Conservation (phyloP, 1,140 invertebrate genomes). For the Drosophila chauvacae region DNA sequence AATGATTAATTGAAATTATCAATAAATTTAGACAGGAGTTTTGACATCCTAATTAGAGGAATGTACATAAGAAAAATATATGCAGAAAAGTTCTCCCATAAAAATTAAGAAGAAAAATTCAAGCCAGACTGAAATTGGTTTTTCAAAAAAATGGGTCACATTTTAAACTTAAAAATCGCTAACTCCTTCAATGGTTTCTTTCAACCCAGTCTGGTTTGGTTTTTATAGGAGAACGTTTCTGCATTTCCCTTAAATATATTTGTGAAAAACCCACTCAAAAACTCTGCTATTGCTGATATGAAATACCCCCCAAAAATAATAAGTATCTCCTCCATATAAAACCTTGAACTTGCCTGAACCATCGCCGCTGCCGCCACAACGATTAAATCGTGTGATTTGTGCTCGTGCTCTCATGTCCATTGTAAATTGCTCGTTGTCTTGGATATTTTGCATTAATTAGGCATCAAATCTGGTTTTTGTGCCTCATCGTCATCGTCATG, state of each 20-base stretch:
- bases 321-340: not conserved
- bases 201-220: no score
- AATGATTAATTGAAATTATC: not conserved
- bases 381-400: slow-evolving; percentile 27
- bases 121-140: no score
- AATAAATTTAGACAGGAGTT: not conserved
- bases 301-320: not conserved
- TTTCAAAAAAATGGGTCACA: no score
- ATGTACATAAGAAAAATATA: no score
- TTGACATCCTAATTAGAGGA: no score
- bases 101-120: no score
- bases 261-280: not conserved
- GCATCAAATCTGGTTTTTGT: slow-evolving; percentile 43
- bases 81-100: no score
- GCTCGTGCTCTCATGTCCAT: not conserved
- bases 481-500: not conserved
- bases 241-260: not conserved
- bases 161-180: no score
- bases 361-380: not conserved
- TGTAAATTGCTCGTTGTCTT: slow-evolving; percentile 23
- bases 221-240: no score
- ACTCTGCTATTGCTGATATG: not conserved
- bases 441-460: slow-evolving; percentile 49
- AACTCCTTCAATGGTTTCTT: no score
- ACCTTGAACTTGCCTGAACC: slow-evolving; percentile 50